A percentile compares a stretch with the other conserved stretches of the same genome.
These are phyloP conservation scores for Leucophora obtusa DNA, from an alignment of 2,888 invertebrate genomes.

Conservation along the genomic window DNA sequence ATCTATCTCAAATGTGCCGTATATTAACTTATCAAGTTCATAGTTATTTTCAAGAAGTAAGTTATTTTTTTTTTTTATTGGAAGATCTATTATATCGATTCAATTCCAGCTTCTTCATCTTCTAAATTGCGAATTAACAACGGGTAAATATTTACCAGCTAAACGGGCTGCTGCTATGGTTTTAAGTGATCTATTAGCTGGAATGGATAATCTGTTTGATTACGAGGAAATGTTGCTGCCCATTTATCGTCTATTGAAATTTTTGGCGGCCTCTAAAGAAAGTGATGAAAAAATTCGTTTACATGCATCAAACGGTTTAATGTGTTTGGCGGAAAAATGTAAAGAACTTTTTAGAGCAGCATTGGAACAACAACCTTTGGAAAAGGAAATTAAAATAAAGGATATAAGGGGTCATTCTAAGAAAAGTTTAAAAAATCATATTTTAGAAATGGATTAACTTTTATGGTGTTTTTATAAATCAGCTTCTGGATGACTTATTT, in stretches of 20 bases:
- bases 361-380: constrained; percentile 63
- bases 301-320: constrained; percentile 76
- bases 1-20: constrained; percentile 75
- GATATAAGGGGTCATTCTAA: constrained; percentile 70
- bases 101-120: constrained; percentile 68
- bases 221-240: constrained; percentile 76
- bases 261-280: constrained; percentile 70
- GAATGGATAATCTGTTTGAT: constrained; percentile 76
- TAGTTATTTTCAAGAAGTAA: constrained; percentile 76
- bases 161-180: constrained; percentile 76
- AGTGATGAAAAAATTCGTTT: constrained; percentile 73
- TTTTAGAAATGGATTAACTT: constrained; percentile 71
- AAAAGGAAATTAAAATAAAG: constrained; percentile 75
- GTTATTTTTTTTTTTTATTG: neutral
- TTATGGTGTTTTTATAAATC: too few species aligned
- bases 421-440: constrained; percentile 67
- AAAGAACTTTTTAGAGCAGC: constrained; percentile 69
- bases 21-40: constrained; percentile 76
- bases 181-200: constrained; percentile 74
- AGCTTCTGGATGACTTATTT: too few species aligned
- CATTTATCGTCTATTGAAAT: constrained; percentile 74
- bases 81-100: neutral
- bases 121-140: constrained; percentile 72
- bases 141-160: constrained; percentile 75
- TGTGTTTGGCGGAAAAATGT: constrained; percentile 73